Evolutionary conservation across 2,888 invertebrate genomes (phyloP), one percentile per base, ranked within the genome.

Genomic region (Phengaris arion): DNA sequence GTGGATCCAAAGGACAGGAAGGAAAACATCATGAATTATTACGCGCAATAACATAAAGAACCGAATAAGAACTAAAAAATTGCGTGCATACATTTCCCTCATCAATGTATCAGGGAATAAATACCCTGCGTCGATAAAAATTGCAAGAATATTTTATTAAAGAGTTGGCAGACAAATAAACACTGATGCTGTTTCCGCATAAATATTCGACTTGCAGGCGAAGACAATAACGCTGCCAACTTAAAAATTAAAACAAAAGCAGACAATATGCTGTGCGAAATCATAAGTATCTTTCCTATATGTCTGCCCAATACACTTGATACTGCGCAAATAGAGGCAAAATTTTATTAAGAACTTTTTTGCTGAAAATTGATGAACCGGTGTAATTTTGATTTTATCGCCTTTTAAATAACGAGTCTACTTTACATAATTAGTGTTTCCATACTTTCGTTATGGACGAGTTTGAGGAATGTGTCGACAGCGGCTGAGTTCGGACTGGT

Each of bases 161-260:
- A 72, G 54, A 70, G 52, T 72, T 72, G 72, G 72, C 72, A 72
- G 72, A 70, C 52, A 54, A 72, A 72, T 72, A 72, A 72, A 72
- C 72, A 72, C 52, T 9, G 13, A 51, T 15, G 70, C 70, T 35
- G 52, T 72, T 52, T 54, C 52, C 22, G 54, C 72, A 72, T 72
- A 72, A 72, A 48, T 35, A 64, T 48, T 70, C 51, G 70, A 70
- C 46, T 69, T 69, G 69, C 69, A 69, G 69, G 48, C 69, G 46
- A 69, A 48, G 69, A 69, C 69, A 48, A 15, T 69, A 69, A 48
- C 69, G n/a, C n/a, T 69, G 69, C 69, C 69, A 69, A 69, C 69
- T 69, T 48, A 69, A 69, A 69, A 69, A 69, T 69, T 69, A 69
- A 64, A 64, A 77, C 74, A 75, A 72, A 59, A 68, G 73, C 59